Evolutionary conservation across 2,888 invertebrate species (phyloP).

Genomic region (Tuta absoluta): DNA sequence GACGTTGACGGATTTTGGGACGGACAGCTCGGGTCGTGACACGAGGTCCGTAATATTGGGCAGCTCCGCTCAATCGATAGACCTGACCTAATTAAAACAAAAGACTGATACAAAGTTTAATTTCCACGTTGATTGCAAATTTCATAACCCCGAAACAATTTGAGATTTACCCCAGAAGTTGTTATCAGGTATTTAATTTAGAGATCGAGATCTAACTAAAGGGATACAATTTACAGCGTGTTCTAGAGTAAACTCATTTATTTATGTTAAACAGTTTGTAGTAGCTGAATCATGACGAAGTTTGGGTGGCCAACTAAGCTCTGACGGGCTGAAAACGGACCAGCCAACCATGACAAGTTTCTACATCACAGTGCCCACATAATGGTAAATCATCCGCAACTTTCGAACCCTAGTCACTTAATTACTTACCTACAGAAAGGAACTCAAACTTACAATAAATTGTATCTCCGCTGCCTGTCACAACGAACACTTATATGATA

Average conservation of each 20-base stretch:
- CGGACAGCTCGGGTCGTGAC: background rate
- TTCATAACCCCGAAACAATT: background rate
- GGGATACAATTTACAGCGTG: background rate
- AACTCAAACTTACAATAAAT: too few species aligned
- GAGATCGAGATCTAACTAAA: background rate
- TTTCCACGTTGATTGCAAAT: conserved; percentile 1
- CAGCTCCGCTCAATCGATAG: conserved; percentile 7
- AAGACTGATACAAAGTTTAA: background rate
- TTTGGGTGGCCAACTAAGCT: conserved; percentile 13
- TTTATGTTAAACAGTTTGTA: conserved; percentile 32
- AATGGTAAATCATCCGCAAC: background rate
- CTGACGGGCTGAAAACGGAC: conserved; percentile 16
- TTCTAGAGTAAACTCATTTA: conserved; percentile 30
- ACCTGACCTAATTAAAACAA: conserved; percentile 18
- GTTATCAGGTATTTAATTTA: conserved; percentile 6
- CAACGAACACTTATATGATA: too few species aligned
- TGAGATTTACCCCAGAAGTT: background rate
- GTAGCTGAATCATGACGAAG: conserved; percentile 32
- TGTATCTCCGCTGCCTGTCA: too few species aligned
- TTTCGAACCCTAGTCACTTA: too few species aligned
- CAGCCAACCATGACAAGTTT: background rate
- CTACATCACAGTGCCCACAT: background rate
- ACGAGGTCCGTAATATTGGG: conserved; percentile 22
- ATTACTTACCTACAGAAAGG: too few species aligned
- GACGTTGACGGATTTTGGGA: conserved; percentile 2